Evolutionary conservation across 2,113 vertebrate genomes (phyloP).

Genomic region (Rostratula benghalensis): DNA sequence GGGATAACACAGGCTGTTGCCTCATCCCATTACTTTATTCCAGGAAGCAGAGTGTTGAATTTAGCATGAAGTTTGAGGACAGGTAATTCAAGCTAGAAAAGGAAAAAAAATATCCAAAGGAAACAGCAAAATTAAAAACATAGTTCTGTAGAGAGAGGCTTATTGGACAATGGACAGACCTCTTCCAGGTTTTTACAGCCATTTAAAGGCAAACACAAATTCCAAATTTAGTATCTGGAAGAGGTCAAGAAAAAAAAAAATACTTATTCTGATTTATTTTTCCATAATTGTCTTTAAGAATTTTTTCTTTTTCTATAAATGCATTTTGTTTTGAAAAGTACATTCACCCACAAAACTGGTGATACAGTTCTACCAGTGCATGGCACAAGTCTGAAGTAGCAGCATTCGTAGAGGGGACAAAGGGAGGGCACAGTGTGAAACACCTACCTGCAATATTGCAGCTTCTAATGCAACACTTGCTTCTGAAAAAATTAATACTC

Average conservation of each 20-base stretch:
- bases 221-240: not conserved
- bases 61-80: not conserved
- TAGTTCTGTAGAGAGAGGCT: not conserved
- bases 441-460: not conserved
- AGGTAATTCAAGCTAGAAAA: not conserved
- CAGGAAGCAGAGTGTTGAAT: not conserved
- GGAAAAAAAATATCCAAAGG: not conserved
- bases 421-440: not conserved
- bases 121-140: not conserved
- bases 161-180: not conserved
- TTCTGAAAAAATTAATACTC: not conserved
- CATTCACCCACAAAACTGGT: not conserved
- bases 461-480: not conserved
- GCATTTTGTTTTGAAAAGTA: not conserved
- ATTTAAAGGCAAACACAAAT: not conserved
- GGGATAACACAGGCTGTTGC: not conserved
- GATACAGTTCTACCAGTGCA: not conserved
- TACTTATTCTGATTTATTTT: not conserved
- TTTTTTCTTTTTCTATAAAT: not conserved
- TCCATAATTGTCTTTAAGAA: not conserved
- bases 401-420: not conserved
- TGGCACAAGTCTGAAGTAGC: not conserved
- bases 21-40: not conserved
- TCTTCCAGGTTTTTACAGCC: not conserved
- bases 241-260: not conserved